Evolutionary conservation across 2,888 invertebrate species (phyloP).

Genomic region (Tachina lurida): DNA sequence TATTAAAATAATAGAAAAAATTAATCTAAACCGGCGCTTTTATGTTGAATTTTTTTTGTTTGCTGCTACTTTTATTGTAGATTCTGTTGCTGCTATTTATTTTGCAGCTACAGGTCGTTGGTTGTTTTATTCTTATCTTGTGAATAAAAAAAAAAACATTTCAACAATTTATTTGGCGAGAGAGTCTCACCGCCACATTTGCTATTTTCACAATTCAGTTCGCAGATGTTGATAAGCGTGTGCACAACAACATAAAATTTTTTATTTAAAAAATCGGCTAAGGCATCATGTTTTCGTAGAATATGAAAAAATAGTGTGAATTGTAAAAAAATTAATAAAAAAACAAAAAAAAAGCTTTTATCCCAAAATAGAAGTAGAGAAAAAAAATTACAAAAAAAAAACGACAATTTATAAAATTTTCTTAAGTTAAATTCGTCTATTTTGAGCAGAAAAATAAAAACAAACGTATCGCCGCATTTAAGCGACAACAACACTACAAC

Average conservation of each 20-base stretch:
- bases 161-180: slow-evolving; percentile 54
- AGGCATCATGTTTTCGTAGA: not conserved
- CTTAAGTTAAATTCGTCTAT: not conserved
- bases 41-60: slow-evolving; percentile 17
- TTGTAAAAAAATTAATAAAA: not conserved
- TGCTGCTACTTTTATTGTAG: slow-evolving; percentile 26
- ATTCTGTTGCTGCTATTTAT: slow-evolving; percentile 29
- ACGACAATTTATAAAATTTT: not conserved
- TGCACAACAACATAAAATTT: slow-evolving; percentile 32
- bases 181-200: slow-evolving; percentile 58
- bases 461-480: not conserved
- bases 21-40: slow-evolving; percentile 51
- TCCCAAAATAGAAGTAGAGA: not conserved
- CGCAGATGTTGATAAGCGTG: slow-evolving; percentile 58
- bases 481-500: not conserved
- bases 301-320: not conserved
- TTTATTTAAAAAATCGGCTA: slow-evolving; percentile 15
- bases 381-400: not conserved
- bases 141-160: slow-evolving; percentile 32
- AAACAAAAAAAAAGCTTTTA: not conserved
- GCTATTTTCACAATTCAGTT: slow-evolving; percentile 60
- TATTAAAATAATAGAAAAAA: slow-evolving; percentile 22
- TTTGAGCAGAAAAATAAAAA: not conserved
- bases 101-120: slow-evolving; percentile 56
- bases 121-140: slow-evolving; percentile 47